Percentiles rank a stretch among this genome's conserved stretches.
Evolutionary conservation across 2,888 invertebrate species (phyloP).

Genomic region (Drosophila fungiperda): DNA sequence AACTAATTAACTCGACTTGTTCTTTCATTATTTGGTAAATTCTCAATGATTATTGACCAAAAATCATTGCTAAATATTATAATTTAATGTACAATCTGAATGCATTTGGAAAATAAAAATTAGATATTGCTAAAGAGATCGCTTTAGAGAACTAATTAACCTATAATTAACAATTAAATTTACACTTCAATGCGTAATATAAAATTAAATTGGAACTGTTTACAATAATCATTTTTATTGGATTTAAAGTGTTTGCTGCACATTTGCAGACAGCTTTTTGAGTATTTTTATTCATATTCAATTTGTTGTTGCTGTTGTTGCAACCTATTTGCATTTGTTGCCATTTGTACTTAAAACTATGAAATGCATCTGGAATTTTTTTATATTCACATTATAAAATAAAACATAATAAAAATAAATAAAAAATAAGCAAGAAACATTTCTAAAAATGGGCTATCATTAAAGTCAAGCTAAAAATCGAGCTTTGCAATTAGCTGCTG

Average conservation of each 20-base stretch:
- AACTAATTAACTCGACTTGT: not conserved
- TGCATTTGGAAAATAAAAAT: not conserved
- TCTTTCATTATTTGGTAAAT: not conserved
- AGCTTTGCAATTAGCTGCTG: constrained; percentile 2
- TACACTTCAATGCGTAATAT: not conserved
- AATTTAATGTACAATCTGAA: not conserved
- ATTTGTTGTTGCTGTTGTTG: not conserved
- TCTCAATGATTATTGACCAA: not conserved
- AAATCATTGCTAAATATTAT: not conserved
- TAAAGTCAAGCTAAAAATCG: not conserved
- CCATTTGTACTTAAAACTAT: not conserved
- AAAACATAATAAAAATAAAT: no score
- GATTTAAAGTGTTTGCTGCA: not conserved
- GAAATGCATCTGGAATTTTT: no score
- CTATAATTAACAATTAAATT: not conserved
- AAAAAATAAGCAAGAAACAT: not conserved
- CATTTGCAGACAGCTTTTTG: not conserved
- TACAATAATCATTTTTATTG: not conserved
- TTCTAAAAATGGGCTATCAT: not conserved
- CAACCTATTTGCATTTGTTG: not conserved
- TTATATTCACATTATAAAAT: no score
- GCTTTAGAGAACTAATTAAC: not conserved
- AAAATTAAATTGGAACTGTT: not conserved
- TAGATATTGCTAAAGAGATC: not conserved
- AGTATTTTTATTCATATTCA: not conserved